Conservation (phyloP, 2,888 invertebrate species). For the Magallana nippona region DNA sequence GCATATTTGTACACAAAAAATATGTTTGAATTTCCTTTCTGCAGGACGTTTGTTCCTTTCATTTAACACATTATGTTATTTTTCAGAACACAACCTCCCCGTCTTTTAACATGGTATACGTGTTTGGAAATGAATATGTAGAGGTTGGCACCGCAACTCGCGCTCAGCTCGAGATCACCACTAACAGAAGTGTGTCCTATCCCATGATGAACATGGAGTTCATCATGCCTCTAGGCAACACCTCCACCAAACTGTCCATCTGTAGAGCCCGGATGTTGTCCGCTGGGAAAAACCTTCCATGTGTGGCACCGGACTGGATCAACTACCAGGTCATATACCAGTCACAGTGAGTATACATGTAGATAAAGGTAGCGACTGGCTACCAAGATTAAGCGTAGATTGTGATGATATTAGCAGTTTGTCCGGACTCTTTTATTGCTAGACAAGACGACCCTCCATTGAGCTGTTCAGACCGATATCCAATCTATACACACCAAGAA, state of each 20-base stretch:
- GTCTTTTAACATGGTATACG: conserved; percentile 55
- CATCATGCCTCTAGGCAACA: conserved; percentile 67
- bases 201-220: conserved; percentile 72
- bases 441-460: no score
- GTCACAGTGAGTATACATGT: conserved; percentile 58
- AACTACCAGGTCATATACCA: conserved; percentile 59
- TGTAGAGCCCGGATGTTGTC: conserved; percentile 66
- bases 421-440: no score
- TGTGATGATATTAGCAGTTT: no score
- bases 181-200: conserved; percentile 62
- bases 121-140: conserved; percentile 53
- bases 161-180: conserved; percentile 62
- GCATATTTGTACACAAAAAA: no score
- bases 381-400: neutral
- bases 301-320: conserved; percentile 63
- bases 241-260: conserved; percentile 62
- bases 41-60: no score
- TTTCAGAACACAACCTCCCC: conserved; percentile 63
- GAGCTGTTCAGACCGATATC: no score
- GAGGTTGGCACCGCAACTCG: conserved; percentile 59
- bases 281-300: conserved; percentile 74
- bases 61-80: neutral
- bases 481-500: no score
- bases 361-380: neutral
- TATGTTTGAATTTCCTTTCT: neutral